These are phyloP conservation scores for Australoheros facetus DNA, from an alignment of 2,797 vertebrate genomes.

Conservation along the genomic window DNA sequence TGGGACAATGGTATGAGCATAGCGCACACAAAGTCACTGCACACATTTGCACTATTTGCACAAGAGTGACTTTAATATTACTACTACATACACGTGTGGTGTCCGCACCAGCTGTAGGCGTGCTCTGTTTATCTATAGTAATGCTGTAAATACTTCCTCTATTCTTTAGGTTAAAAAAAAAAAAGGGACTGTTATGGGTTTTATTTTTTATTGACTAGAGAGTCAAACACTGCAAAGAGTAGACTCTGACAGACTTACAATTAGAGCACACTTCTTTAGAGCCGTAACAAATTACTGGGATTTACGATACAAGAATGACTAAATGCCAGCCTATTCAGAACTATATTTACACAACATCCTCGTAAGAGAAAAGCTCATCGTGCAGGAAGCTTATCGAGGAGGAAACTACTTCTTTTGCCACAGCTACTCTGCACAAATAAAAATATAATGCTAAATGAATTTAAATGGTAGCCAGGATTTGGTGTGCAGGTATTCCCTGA, in stretches of 20 bases:
- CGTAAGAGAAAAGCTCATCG: conserved; percentile 24
- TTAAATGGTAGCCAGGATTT: neutral
- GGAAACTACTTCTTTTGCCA: neutral
- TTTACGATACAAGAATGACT: conserved; percentile 11
- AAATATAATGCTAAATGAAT: neutral
- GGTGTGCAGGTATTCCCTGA: neutral
- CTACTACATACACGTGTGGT: neutral
- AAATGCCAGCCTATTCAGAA: conserved; percentile 6
- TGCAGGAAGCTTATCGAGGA: neutral
- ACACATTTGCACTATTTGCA: neutral
- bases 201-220: neutral
- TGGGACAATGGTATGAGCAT: conserved; percentile 18
- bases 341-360: conserved; percentile 43
- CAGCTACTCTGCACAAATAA: neutral
- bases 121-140: conserved; percentile 6
- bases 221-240: neutral
- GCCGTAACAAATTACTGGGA: conserved; percentile 36
- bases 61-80: neutral
- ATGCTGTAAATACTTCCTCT: neutral
- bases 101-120: neutral
- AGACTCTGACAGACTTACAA: conserved; percentile 3
- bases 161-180: neutral
- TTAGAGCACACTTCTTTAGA: conserved; percentile 26
- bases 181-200: neutral
- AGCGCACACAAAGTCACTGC: neutral